Evolutionary conservation across 2,797 vertebrate genomes (phyloP).

Genomic region (Enteromius argenteus): DNA sequence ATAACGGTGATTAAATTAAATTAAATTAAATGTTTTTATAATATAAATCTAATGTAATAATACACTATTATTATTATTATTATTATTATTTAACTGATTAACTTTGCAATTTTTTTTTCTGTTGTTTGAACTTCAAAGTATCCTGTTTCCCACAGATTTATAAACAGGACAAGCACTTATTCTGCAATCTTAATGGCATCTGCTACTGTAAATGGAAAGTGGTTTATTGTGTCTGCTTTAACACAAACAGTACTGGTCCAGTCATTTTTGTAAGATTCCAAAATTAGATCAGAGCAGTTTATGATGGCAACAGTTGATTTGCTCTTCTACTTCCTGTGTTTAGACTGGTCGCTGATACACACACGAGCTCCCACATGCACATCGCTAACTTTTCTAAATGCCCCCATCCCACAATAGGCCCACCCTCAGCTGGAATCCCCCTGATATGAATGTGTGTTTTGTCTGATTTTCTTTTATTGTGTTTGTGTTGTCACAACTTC

Average conservation of each 20-base stretch:
- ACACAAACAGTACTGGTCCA: conserved; percentile 31
- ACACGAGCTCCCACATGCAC: conserved; percentile 40
- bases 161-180: conserved; percentile 21
- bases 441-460: conserved; percentile 7
- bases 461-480: conserved; percentile 16
- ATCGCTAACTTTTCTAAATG: conserved; percentile 48
- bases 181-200: conserved; percentile 10
- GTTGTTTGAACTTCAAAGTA: not conserved
- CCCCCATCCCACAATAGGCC: conserved; percentile 37
- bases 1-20: not conserved
- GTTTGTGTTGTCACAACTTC: conserved; percentile 19
- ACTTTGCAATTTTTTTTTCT: not conserved
- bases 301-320: conserved; percentile 35
- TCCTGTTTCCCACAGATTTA: conserved; percentile 26
- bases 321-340: conserved; percentile 57
- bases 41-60: not conserved
- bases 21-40: not conserved
- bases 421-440: conserved; percentile 39
- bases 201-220: conserved; percentile 17
- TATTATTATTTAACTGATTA: not conserved
- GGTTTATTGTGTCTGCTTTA: conserved; percentile 40
- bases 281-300: conserved; percentile 37
- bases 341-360: conserved; percentile 44
- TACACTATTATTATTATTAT: not conserved
- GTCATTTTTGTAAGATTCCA: conserved; percentile 1